Evolutionary conservation across 2,113 vertebrate genomes (phyloP).

Genomic region (Plectropomus leopardus): DNA sequence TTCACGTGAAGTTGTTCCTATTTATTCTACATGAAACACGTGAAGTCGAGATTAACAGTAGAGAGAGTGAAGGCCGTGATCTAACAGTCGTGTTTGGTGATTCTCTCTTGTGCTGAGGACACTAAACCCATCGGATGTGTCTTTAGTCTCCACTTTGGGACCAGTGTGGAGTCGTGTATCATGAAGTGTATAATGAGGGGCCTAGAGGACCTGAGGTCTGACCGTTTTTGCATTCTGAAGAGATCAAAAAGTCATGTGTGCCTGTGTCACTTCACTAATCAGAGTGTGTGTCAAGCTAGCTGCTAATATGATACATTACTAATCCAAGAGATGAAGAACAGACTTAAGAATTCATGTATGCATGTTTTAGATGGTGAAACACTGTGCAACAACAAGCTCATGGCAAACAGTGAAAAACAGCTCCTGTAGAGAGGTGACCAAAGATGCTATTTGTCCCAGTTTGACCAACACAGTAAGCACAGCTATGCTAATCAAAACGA

Average conservation of each 20-base stretch:
- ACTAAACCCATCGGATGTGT: neutral
- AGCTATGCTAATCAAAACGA: neutral
- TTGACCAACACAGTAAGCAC: neutral
- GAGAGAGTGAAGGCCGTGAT: neutral
- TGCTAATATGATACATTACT: neutral
- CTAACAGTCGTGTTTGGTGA: neutral
- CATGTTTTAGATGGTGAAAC: neutral
- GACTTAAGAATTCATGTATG: neutral
- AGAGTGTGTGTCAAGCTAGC: neutral
- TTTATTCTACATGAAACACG: neutral
- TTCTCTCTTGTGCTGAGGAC: neutral
- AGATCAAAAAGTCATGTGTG: conserved; percentile 35
- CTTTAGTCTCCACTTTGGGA: conserved; percentile 7
- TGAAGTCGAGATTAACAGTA: neutral
- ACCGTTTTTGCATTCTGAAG: conserved; percentile 36
- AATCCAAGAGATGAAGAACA: conserved; percentile 1
- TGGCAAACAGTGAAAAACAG: neutral
- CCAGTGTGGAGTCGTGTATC: conserved; percentile 27
- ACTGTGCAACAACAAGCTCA: neutral
- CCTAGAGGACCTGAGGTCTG: conserved; percentile 19
- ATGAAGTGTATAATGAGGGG: neutral
- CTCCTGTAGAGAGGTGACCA: neutral
- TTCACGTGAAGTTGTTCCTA: neutral
- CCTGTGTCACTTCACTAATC: neutral
- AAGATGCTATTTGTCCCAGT: neutral